Evolutionary conservation across 2,888 invertebrate genomes (phyloP).

Genomic region (Pasiphila rectangulata): DNA sequence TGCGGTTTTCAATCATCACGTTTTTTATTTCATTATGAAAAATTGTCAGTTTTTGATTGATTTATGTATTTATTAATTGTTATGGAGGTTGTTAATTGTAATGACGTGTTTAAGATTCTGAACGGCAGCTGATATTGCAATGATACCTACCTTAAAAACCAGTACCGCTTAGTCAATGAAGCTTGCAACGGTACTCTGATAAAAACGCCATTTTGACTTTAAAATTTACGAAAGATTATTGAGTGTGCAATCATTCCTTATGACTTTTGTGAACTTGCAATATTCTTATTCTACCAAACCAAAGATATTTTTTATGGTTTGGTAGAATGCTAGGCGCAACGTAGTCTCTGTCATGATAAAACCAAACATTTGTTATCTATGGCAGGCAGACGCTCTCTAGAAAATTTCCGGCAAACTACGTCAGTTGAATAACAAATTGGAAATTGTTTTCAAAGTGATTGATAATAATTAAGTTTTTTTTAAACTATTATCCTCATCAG

Average conservation of each 20-base stretch:
- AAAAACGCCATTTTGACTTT: constrained; percentile 27
- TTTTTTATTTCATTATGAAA: not conserved
- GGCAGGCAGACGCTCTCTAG: too few relatives aligned
- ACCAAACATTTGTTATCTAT: too few relatives aligned
- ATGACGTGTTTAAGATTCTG: constrained; percentile 13
- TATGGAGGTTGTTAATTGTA: constrained; percentile 3
- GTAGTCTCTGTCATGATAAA: too few relatives aligned
- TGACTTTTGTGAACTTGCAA: too few relatives aligned
- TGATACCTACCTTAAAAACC: constrained; percentile 22
- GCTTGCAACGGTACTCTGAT: constrained; percentile 23
- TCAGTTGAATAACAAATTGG: too few relatives aligned
- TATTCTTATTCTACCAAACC: too few relatives aligned
- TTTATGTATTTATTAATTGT: constrained; percentile 13
- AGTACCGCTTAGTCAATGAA: constrained; percentile 20
- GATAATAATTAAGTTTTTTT: too few relatives aligned
- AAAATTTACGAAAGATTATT: constrained; percentile 24
- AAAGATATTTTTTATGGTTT: too few relatives aligned
- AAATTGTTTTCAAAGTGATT: too few relatives aligned
- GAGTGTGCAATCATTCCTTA: constrained; percentile 1
- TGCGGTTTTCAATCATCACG: not conserved
- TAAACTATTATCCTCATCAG: too few relatives aligned
- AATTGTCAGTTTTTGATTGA: not conserved
- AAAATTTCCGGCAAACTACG: too few relatives aligned
- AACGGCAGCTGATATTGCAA: constrained; percentile 12
- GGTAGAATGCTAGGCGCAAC: too few relatives aligned